Evolutionary conservation across 2,113 vertebrate species (phyloP), one percentile per base, ranked within the genome.

Genomic region (Microtus pennsylvanicus): DNA sequence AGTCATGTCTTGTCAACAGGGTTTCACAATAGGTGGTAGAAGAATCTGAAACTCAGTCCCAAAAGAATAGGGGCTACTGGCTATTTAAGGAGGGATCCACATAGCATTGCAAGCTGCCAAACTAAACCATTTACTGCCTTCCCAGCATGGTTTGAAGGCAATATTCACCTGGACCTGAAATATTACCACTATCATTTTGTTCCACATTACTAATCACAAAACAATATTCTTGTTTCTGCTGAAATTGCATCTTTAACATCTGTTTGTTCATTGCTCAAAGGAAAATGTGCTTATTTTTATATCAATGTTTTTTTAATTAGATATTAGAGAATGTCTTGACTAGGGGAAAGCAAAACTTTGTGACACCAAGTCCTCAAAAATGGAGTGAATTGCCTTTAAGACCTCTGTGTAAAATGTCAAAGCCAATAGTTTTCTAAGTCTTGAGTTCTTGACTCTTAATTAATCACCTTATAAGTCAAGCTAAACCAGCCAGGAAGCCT

Each of bases 181-280:
- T 72, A 83, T 83, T 61, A 8, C 3, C n/a, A 3, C 22, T 47
- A n/a, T 19, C 24, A 9, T 13, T 94, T 85, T 78, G 28, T 70
- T 86, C 42, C 12, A 19, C 75, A 28, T 63, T 78, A 89, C 10
- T 63, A 45, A 78, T 83, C 86, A 26, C 75, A 89, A 42, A 91
- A 85, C 6, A 83, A 11, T 28, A 86, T 19, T 78, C 72, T 74
- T 75, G 11, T 14, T 42, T 87, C 45, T 67, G 70, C 35, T 82
- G n/a, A 89, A 55, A 77, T 52, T 7, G 21, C 65, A 52, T 80
- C n/a, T 45, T 52, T 21, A 75, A 85, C 55, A 12, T 65, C 38
- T 45, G 19, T 24, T 63, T 88, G 78, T 52, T 14, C 22, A 80
- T 74, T 75, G 26, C 11, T 52, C 45, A 58, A 47, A 70, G 10